Base-by-base conservation (phyloP, 2,888 invertebrate genomes). In the Diloba caeruleocephala region DNA sequence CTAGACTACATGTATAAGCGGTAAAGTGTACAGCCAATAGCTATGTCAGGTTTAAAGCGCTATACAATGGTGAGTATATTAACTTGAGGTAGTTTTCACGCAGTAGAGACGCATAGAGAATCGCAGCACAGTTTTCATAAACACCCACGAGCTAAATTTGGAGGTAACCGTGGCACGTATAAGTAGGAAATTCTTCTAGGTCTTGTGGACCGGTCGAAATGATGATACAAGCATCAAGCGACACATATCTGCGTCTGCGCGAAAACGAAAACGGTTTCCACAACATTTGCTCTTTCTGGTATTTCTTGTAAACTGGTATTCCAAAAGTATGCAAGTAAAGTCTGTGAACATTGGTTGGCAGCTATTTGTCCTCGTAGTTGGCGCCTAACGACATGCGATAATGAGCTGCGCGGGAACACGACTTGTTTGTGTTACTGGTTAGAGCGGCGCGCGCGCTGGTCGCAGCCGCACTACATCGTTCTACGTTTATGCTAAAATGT, bases 341-440 rank as follows among this genome's bases (percentile, higher is more conserved):
- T 51, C 42, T 48, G 69, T 60, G 54, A 64, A 64, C 54, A 53
- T n/a, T 60, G 65, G 51, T 63, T 73, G 67, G 74, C 71, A 75
- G 73, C 70, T 77, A 71, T 79, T 78, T 79, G 70, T 67, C 55
- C 52, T 58, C 54, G 70, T 83, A 76, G 80, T 91, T 91, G 80
- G 83, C 88, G 85, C 80, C 82, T 85, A 90, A 91, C 88, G 92
- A 92, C 92, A 87, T 74, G 88, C 82, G 81, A 89, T 92, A 90
- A 92, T 88, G 87, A 89, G 84, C 75, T 74, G 79, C 73, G 71
- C 82, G 78, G 78, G 78, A 76, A 71, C 71, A 61, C 58, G 61
- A 54, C 51, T 61, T 88, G 88, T 91, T 89, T 90, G 83, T 69
- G 54, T 62, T 70, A 36, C 56, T 80, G 67, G 74, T 92, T 92